phyloP scores from a whole-genome alignment of 2,797 vertebrate species.

The Pipistrellus pygmaeus region DNA sequence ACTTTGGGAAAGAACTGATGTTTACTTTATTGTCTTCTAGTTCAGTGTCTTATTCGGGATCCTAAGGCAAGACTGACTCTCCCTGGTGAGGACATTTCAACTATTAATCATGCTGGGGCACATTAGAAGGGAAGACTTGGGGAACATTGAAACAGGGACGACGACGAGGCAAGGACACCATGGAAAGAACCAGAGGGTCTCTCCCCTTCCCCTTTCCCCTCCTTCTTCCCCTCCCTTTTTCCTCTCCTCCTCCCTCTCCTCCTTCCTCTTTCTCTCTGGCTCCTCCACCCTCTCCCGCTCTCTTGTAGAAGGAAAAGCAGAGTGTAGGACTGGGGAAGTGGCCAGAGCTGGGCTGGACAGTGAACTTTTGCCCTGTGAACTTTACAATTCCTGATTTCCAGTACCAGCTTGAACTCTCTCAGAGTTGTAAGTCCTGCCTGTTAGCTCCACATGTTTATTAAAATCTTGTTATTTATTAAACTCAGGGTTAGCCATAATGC shows the following conservation, averaged over 20 bases:
- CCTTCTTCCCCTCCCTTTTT: background rate
- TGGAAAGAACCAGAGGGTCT: background rate
- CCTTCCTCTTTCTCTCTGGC: too few species aligned
- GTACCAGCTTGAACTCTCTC: background rate
- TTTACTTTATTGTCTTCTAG: background rate
- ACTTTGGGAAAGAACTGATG: constrained; percentile 8
- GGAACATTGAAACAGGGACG: background rate
- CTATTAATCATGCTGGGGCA: background rate
- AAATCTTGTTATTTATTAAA: background rate
- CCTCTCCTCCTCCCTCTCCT: fast-evolving
- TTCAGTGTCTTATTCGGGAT: background rate
- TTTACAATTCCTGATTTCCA: background rate
- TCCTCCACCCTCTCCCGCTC: background rate
- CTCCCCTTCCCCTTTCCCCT: too few species aligned
- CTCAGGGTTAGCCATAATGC: background rate
- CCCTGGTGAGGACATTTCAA: background rate
- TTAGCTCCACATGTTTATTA: constrained; percentile 1
- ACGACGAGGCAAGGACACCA: background rate
- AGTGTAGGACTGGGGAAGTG: background rate
- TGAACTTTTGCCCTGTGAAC: background rate
- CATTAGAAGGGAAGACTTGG: background rate
- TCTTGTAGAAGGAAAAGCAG: background rate
- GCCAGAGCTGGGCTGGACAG: background rate
- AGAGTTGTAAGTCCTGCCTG: background rate
- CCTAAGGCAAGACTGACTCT: background rate